Base-by-base conservation (phyloP, 2,797 vertebrate species). In the Australoheros facetus region DNA sequence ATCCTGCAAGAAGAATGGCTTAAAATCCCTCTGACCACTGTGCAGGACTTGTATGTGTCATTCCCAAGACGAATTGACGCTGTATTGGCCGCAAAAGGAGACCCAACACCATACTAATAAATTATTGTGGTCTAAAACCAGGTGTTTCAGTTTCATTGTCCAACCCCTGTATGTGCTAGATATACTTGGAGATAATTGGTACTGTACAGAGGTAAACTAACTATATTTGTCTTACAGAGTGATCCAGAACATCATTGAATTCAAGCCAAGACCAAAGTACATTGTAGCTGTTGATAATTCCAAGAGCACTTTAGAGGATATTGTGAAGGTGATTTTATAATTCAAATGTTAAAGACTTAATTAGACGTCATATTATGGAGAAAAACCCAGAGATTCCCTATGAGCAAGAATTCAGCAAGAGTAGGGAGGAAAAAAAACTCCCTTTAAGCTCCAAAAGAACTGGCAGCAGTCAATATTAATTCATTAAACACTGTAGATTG, bases 221-320 rank as follows among this genome's bases (percentile, higher is more conserved):
- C 11, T 66, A 11, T 79, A 1, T 82, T 77, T 54, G 19, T 54
- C 77, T 81, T 74, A 64, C 62, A 96, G 98, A 42, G 95, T 97
- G 66, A 89, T 99, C 56, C 96, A 98, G 88, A 98, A 96, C 58
- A 34, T 98, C 75, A 96, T 96, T 64, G 95, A 97, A 55, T 91
- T 93, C 12, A 92, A 86, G 79, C 97, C 98, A 5, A 96, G 91
- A 73, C 75, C 84, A 9, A 95, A 92, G 75, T 99, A 97, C 79
- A 84, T 99, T 42, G 82, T 99, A 7, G 97, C 97, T 3, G 89
- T 98, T 70, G 98, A 99, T 66, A 94, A 95, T 13, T 96, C 97
- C 7, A 95, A 92, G 55, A 94, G 95, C 64, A 96, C 96, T 0
- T 93, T 97, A 79, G 91, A 96, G 83, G 96, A 97, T 7, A 83